Evolutionary conservation across 2,888 invertebrate genomes (phyloP).

Genomic region (Drosophila neoperkinsi): DNA sequence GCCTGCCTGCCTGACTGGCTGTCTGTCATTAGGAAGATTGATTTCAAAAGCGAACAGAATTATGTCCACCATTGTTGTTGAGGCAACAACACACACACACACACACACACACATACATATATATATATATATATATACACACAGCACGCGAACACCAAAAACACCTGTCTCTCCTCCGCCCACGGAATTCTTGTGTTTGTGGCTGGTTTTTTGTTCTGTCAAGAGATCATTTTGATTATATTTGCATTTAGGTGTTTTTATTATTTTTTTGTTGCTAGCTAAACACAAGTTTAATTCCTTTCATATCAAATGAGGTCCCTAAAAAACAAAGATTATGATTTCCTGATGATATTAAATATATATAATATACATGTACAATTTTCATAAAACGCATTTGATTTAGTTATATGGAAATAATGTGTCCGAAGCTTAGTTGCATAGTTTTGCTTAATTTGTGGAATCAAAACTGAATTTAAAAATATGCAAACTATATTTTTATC

Average conservation of each 20-base stretch:
- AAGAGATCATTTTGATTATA: constrained; percentile 59
- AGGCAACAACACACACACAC: constrained; percentile 28
- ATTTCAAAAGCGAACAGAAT: constrained; percentile 69
- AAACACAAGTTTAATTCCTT: constrained; percentile 41
- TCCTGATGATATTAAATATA: background rate
- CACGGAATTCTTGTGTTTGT: background rate
- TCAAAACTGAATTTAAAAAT: background rate
- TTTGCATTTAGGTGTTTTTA: constrained; percentile 34
- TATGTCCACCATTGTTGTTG: constrained; percentile 59
- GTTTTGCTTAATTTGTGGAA: background rate
- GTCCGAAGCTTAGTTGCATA: background rate
- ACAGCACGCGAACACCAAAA: constrained; percentile 26
- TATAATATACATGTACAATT: background rate
- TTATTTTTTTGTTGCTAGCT: constrained; percentile 13
- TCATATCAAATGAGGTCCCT: constrained; percentile 15
- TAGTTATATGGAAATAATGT: background rate
- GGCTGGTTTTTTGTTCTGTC: constrained; percentile 36
- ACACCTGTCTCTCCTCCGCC: constrained; percentile 13
- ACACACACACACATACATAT: constrained; percentile 7
- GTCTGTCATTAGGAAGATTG: constrained; percentile 80
- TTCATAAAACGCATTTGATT: background rate
- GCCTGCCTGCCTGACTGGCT: constrained; percentile 56
- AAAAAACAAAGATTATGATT: constrained; percentile 13
- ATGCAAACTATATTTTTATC: background rate
- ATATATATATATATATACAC: constrained; percentile 8